phyloP scores from a whole-genome alignment of 2,888 invertebrate species.

The Pollenia labialis region DNA sequence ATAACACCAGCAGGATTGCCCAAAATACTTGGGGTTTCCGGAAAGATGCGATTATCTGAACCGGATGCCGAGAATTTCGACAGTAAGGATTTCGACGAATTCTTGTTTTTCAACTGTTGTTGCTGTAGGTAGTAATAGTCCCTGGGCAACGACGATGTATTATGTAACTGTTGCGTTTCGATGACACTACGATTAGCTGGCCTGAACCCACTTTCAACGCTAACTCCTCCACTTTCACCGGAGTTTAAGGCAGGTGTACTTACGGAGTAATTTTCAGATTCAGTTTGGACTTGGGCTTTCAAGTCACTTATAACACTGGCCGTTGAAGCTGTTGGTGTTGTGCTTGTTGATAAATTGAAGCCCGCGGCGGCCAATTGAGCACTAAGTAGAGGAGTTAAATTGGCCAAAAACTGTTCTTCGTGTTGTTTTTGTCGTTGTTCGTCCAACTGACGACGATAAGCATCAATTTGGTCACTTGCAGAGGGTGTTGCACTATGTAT shows the following conservation, averaged over 20 bases:
- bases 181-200: constrained; percentile 73
- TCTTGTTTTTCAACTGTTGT: constrained; percentile 82
- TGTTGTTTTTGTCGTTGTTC: constrained; percentile 84
- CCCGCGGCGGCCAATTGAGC: constrained; percentile 79
- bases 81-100: constrained; percentile 80
- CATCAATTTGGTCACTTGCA: constrained; percentile 83
- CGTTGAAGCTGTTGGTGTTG: constrained; percentile 80
- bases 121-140: constrained; percentile 83
- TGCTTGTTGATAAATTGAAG: constrained; percentile 77
- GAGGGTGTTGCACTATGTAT: constrained; percentile 82
- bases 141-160: constrained; percentile 81
- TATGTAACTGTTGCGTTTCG: constrained; percentile 73
- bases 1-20: constrained; percentile 78
- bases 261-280: constrained; percentile 67
- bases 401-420: constrained; percentile 81
- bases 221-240: constrained; percentile 8
- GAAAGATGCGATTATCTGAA: constrained; percentile 82
- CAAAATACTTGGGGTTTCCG: constrained; percentile 77
- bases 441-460: constrained; percentile 83
- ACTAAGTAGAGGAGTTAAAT: constrained; percentile 80
- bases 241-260: constrained; percentile 75
- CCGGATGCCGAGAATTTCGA: constrained; percentile 81
- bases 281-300: constrained; percentile 75
- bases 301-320: constrained; percentile 81
- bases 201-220: constrained; percentile 67